Percentiles rank a stretch among this genome's conserved stretches.
These are phyloP conservation scores for Girardia tigrina DNA, from an alignment of 2,888 invertebrate species.

Conservation along the genomic window DNA sequence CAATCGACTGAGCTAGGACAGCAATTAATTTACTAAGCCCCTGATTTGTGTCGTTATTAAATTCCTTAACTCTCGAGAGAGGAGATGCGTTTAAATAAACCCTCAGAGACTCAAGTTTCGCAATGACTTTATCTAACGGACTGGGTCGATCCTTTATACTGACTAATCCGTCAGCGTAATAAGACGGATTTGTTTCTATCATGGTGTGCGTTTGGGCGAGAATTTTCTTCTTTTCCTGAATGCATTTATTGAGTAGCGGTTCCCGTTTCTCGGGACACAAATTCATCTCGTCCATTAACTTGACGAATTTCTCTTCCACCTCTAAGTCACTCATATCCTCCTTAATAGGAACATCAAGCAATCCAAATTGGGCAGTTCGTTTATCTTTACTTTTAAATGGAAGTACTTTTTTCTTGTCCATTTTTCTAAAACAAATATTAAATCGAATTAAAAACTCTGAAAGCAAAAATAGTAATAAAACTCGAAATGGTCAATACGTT, in stretches of 20 bases:
- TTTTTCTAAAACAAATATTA: neutral
- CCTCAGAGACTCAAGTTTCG: conserved; percentile 2
- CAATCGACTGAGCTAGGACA: neutral
- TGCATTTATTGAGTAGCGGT: neutral
- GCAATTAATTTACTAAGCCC: neutral
- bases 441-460: no score
- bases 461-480: no score
- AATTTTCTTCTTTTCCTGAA: neutral
- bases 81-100: neutral
- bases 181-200: neutral
- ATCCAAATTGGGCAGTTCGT: neutral
- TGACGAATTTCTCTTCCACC: neutral
- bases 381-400: conserved; percentile 1
- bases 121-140: neutral
- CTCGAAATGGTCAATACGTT: no score
- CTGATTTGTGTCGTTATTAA: neutral
- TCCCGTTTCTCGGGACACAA: neutral
- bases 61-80: neutral
- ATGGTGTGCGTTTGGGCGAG: neutral
- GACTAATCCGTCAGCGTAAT: neutral
- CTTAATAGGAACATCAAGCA: neutral
- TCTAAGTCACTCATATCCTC: neutral
- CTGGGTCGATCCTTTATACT: neutral
- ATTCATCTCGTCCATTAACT: neutral
- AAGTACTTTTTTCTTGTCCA: neutral